Evolutionary conservation across 53 echinoderm and acorn worm species (phyloP), one percentile per base, ranked within the genome.

Genomic region (Mesocentrotus franciscanus): DNA sequence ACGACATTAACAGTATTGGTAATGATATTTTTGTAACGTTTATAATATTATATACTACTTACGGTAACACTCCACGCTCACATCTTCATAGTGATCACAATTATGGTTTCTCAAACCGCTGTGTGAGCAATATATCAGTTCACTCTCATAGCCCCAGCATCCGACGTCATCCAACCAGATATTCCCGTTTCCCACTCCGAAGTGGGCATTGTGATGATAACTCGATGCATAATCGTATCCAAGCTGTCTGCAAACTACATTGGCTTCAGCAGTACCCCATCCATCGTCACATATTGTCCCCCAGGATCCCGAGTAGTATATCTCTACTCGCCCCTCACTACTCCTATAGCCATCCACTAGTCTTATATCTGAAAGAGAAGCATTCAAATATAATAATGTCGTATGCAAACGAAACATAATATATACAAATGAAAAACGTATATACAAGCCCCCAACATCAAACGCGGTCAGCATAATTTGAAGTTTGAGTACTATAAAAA

Each of bases 81-180:
- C 75, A 29, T 75, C 75, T 14, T 75, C 75, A 75, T 75, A 12
- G 14, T 75, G 75, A 2, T 0, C 90, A 60, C 90, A 90, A 14
- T 90, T 61, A 33, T 90, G 60, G 60, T 59, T 27, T 16, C 90
- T 61, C n/a, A 90, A 15, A 1, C 32, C 32, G 29, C 29, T 13
- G 34, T 3, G 16, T 60, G 60, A 90, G 27, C 96, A 96, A 0
- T 96, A 57, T 30, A 56, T n/a, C 30, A 96, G 83, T 9, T 79
- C 29, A 30, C 33, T 30, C 33, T 90, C 90, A 13, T 36, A 30
- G 29, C 90, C 90, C 49, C 39, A 30, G 49, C 90, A 90, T 6
- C 8, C 22, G 27, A 90, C 90, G 60, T 90, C 60, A 60, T 90
- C 90, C 59, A 90, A 61, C 60, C 60, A 59, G 60, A 90, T 90